phyloP scores from a whole-genome alignment of 2,113 vertebrate genomes.

The Isurus oxyrinchus region DNA sequence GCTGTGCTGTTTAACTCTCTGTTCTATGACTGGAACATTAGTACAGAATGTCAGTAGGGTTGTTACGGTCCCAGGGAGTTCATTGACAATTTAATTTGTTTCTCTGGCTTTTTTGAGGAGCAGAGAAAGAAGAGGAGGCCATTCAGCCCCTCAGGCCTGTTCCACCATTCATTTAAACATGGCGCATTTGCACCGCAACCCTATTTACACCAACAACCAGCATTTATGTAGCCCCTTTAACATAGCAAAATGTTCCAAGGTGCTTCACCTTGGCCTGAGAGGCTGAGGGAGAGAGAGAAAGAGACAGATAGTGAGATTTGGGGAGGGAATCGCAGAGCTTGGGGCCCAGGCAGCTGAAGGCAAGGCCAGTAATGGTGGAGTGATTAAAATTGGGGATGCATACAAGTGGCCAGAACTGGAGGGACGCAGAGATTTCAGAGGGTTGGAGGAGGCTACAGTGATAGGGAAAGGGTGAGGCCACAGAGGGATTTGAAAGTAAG shows the following conservation, averaged over 20 bases:
- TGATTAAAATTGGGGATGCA: background rate
- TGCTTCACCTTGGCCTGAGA: background rate
- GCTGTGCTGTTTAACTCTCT: background rate
- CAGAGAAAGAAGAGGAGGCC: background rate
- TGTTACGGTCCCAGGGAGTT: background rate
- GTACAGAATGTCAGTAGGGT: background rate
- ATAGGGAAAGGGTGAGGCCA: background rate
- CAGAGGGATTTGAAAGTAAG: background rate
- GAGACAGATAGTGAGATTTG: background rate
- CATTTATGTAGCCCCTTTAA: background rate
- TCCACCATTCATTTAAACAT: background rate
- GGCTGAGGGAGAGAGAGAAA: too few species aligned
- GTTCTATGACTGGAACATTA: background rate
- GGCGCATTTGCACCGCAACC: background rate
- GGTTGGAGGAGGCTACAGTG: background rate
- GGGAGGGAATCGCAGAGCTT: background rate
- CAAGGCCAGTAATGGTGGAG: background rate
- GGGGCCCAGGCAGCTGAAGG: too few species aligned
- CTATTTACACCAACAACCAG: background rate
- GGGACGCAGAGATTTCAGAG: background rate
- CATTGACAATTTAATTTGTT: background rate
- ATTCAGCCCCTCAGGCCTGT: background rate
- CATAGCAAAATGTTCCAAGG: too few species aligned
- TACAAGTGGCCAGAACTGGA: background rate
- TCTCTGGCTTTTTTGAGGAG: too few species aligned